phyloP scores from a whole-genome alignment of 2,113 vertebrate species.

The Motacilla alba region DNA sequence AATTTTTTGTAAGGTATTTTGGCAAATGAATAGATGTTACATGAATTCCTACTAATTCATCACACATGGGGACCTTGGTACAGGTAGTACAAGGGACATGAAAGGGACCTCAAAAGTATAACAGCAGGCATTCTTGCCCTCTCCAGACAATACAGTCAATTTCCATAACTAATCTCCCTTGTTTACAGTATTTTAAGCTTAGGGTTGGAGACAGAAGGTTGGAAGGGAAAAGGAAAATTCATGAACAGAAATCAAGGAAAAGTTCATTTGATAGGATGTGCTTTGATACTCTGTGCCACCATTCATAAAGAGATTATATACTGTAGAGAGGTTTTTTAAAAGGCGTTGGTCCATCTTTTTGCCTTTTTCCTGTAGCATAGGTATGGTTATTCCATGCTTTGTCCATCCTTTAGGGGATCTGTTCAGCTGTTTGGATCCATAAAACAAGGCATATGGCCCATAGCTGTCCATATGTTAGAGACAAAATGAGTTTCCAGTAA shows the following conservation, averaged over 20 bases:
- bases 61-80: background rate
- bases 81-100: background rate
- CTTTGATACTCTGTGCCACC: background rate
- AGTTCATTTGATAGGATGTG: accelerated
- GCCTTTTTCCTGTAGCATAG: background rate
- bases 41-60: background rate
- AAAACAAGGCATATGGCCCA: background rate
- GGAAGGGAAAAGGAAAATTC: background rate
- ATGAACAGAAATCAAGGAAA: background rate
- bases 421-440: background rate
- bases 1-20: background rate
- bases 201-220: accelerated
- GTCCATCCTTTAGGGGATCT: background rate
- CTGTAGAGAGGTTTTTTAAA: background rate
- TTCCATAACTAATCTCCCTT: background rate
- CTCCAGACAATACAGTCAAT: background rate
- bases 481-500: background rate
- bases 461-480: background rate
- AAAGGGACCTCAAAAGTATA: background rate
- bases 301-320: background rate
- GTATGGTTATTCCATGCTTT: background rate
- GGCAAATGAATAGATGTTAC: background rate
- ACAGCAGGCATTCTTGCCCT: background rate
- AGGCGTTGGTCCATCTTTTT: background rate
- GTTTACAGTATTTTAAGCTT: background rate